Base-by-base conservation (phyloP, 1,140 invertebrate species). In the Bombus ignitus region DNA sequence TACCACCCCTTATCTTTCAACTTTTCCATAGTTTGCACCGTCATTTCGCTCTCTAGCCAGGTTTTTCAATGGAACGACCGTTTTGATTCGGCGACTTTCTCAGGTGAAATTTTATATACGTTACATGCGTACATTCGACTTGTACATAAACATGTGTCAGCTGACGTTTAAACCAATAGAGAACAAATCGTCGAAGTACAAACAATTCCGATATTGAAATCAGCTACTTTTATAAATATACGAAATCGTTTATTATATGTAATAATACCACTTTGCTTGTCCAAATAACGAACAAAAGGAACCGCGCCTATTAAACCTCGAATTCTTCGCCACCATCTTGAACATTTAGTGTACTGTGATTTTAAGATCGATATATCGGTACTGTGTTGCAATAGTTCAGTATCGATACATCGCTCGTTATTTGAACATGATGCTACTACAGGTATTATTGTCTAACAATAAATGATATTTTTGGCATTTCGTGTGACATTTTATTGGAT, bases 1-100 rank as follows among this genome's bases (percentile, higher is more conserved):
- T 93, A 97, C 96, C 96, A 97, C 89, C 96, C 96, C 88, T 95
- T 94, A 81, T 96, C 96, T 92, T 94, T 94, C 81, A 97, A 94
- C 92, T 92, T 95, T 90, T 96, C 95, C 90, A 92, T 92, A 59
- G 72, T 81, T 68, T 57, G 39, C 35, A 71, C 32, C 15, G 62
- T 83, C 66, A 87, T 83, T 39, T 74, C 37, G 37, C 65, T 62
- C 47, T 37, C 47, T 37, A 59, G 15, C 39, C n/a, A 37, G 62
- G 42, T 77, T 18, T 73, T 70, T 57, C 39, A 85, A 62, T 13
- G 44, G 62, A 78, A 59, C 53, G 35, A 65, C 15, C 12, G 44
- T 32, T 47, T 62, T 47, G 65, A 15, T 65, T 68, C 9, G 18
- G 47, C 15, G 25, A 78, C n/a, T 39, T n/a, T 66, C 32, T 53